Evolutionary conservation across 2,797 vertebrate species (phyloP).

Genomic region (Lepus oiostolus): DNA sequence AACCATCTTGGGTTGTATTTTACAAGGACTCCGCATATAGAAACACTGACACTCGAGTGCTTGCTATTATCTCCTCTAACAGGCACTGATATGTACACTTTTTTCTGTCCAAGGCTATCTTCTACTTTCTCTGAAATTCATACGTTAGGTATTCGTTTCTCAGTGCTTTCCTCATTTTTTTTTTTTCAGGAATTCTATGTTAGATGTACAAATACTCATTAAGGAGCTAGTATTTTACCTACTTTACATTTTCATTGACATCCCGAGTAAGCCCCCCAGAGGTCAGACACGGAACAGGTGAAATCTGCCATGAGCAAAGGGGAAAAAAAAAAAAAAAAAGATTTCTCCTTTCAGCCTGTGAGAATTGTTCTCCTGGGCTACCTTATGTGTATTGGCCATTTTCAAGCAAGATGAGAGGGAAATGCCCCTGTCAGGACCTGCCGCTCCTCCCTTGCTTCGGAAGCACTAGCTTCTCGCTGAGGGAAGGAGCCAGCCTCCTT

Average conservation of each 20-base stretch:
- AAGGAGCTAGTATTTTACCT: neutral
- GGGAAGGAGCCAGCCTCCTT: neutral
- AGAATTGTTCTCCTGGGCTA: neutral
- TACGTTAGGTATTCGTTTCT: neutral
- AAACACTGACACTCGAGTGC: neutral
- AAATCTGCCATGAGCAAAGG: neutral
- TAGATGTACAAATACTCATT: neutral
- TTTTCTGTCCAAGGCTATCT: neutral
- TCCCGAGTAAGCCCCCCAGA: constrained; percentile 76
- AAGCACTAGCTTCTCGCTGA: neutral
- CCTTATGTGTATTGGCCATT: neutral
- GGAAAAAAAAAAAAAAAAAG: rapidly evolving
- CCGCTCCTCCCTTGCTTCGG: neutral
- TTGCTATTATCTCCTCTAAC: neutral
- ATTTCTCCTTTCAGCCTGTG: neutral
- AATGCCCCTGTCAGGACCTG: neutral
- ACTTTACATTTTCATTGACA: constrained; percentile 15
- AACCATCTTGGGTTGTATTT: neutral
- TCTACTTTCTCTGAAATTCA: neutral
- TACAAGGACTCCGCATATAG: neutral
- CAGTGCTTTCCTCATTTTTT: neutral
- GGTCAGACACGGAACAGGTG: constrained; percentile 69
- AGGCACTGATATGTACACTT: neutral
- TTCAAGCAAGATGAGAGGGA: constrained; percentile 1
- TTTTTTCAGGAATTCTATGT: neutral